phyloP scores from a whole-genome alignment of 2,113 vertebrate species.

The Myotis davidii region DNA sequence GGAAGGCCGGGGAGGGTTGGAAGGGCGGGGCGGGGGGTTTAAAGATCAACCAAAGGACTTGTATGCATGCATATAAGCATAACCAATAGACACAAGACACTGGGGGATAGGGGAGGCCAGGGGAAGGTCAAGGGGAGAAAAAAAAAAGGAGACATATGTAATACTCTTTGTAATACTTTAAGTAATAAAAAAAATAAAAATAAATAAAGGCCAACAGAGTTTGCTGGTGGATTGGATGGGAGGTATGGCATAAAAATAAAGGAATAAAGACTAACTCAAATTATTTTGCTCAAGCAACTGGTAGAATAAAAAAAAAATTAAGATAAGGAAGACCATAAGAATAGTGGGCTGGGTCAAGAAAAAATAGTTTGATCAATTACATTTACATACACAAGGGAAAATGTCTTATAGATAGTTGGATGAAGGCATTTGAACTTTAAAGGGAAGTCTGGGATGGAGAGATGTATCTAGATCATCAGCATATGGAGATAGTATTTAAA shows the following conservation, averaged over 20 bases:
- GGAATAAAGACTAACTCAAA: not conserved
- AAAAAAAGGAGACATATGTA: too few species aligned
- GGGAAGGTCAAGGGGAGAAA: too few species aligned
- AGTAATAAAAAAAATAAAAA: too few species aligned
- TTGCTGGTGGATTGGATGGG: not conserved
- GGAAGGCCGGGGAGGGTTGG: too few species aligned
- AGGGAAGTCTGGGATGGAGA: not conserved
- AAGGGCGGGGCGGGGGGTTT: too few species aligned
- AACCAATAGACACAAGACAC: too few species aligned
- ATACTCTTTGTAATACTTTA: too few species aligned
- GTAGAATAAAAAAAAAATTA: not conserved
- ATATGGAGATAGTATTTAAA: not conserved
- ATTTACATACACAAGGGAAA: not conserved
- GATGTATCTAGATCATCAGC: not conserved
- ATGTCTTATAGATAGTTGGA: not conserved
- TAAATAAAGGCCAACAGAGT: not conserved
- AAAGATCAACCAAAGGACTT: too few species aligned
- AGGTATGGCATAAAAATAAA: not conserved
- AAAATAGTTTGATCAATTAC: not conserved
- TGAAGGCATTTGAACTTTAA: not conserved
- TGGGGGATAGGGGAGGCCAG: too few species aligned
- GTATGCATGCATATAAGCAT: too few species aligned
- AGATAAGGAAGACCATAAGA: not conserved
- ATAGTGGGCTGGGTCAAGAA: not conserved
- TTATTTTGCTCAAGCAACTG: not conserved